Base-by-base conservation (phyloP, 2,113 vertebrate species). In the Sceloporus undulatus region DNA sequence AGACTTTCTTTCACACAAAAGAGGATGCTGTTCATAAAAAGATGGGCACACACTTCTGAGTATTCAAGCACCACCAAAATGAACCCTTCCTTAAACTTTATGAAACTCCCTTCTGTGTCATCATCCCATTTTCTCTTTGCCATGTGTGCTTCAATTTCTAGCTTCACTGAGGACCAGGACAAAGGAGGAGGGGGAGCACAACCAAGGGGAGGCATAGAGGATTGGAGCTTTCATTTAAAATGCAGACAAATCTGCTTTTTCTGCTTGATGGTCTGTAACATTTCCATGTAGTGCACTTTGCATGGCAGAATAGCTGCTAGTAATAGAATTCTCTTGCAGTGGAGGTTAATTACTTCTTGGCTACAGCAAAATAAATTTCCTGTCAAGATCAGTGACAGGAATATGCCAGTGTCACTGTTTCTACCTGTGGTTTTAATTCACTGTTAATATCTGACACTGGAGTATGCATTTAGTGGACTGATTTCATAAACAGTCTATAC, bases 291-390 rank as follows among this genome's bases (percentile, higher is more conserved):
- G 96, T 97, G 96, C 97, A 98, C 97, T 98, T 98, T 98, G 98
- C 98, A 98, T 98, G 97, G 98, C 97, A 98, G 97, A 98, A 96
- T 96, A 98, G 97, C 94, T 98, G 93, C 97, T 98, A 96, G 97
- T 98, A 99, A 99, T 99, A 98, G 98, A 99, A 99, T 98, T 98
- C 97, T 97, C 97, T 96, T 96, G 95, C 97, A 95, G 96, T 97
- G 96, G 97, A 98, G 98, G 98, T 99, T 99, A 99, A 99, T 99
- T 98, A 98, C 97, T 97, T 97, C 97, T 97, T 92, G 96, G 96
- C 94, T 96, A 90, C 87, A 95, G 94, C 95, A 96, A 97, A 98
- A 97, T 97, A 97, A 97, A 97, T 97, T 97, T 94, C 94, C 95
- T 97, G 96, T 97, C 97, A 97, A 96, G 90, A 54, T 93, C 78